phyloP scores from a whole-genome alignment of 2,888 invertebrate genomes.

The Cantharis rufa region DNA sequence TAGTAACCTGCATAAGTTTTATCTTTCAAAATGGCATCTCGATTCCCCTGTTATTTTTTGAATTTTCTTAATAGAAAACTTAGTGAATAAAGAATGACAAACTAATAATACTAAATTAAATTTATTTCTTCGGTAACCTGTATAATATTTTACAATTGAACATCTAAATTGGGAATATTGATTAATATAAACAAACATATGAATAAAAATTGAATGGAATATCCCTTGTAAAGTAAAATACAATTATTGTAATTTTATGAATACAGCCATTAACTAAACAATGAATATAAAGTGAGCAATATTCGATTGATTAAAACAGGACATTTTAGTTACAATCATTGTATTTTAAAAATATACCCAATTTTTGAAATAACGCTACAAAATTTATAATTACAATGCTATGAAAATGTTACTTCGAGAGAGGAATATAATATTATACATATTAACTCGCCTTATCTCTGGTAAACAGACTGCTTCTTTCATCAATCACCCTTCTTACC shows the following conservation, averaged over 20 bases:
- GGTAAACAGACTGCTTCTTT: conserved; percentile 45
- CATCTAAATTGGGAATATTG: background rate
- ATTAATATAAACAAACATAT: background rate
- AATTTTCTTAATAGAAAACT: too few species aligned
- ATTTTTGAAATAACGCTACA: background rate
- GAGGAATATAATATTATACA: conserved; percentile 38
- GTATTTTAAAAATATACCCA: background rate
- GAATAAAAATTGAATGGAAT: background rate
- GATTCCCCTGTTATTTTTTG: too few species aligned
- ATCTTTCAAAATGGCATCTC: too few species aligned
- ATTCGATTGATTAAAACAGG: background rate
- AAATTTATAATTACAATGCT: background rate
- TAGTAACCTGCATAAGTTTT: too few species aligned
- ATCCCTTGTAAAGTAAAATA: background rate
- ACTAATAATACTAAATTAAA: too few species aligned
- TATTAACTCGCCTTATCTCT: conserved; percentile 43
- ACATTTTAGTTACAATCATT: background rate
- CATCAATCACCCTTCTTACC: conserved; percentile 46
- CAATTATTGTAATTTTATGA: background rate
- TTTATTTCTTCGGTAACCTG: background rate
- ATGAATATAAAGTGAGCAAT: background rate
- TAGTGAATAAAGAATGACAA: too few species aligned
- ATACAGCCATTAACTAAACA: background rate
- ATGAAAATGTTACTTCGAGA: background rate
- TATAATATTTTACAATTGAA: background rate